Percentiles rank a stretch among this genome's conserved stretches.
phyloP scores from a whole-genome alignment of 2,113 vertebrate genomes.

The Phylloscopus trochiloides region DNA sequence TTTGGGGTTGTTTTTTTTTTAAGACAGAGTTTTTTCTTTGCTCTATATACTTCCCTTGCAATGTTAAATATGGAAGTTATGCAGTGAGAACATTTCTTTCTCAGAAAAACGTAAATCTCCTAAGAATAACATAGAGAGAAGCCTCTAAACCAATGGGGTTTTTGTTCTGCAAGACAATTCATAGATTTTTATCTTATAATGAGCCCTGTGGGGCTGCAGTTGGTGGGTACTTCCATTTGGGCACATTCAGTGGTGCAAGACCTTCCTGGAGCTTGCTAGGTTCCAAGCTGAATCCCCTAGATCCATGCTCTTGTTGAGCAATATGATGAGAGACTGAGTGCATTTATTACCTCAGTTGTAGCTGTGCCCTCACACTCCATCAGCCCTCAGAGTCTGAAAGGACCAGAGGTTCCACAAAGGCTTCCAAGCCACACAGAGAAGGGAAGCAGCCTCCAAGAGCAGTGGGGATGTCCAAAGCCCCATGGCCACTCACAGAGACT shows the following conservation, averaged over 20 bases:
- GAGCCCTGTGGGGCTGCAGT: not conserved
- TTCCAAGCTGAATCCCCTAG: not conserved
- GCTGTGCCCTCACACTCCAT: not conserved
- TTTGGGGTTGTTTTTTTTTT: not conserved
- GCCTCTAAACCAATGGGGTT: not conserved
- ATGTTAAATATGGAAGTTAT: not conserved
- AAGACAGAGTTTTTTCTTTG: not conserved
- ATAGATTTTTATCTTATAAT: not conserved
- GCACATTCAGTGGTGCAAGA: not conserved
- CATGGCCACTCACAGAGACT: not conserved
- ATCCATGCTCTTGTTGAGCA: not conserved
- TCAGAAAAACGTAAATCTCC: not conserved
- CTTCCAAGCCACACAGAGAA: not conserved
- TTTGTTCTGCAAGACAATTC: not conserved
- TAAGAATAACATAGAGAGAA: not conserved
- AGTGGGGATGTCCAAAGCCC: fast-evolving
- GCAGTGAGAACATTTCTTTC: not conserved
- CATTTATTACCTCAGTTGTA: not conserved
- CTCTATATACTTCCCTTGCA: not conserved
- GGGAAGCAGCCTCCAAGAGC: not conserved
- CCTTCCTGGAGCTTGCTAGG: not conserved
- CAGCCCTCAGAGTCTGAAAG: not conserved
- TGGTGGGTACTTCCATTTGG: not conserved
- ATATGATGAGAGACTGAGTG: not conserved
- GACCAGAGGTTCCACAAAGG: not conserved